Base-by-base conservation (phyloP, 2,113 vertebrate species). In the Alexandromys fortis region DNA sequence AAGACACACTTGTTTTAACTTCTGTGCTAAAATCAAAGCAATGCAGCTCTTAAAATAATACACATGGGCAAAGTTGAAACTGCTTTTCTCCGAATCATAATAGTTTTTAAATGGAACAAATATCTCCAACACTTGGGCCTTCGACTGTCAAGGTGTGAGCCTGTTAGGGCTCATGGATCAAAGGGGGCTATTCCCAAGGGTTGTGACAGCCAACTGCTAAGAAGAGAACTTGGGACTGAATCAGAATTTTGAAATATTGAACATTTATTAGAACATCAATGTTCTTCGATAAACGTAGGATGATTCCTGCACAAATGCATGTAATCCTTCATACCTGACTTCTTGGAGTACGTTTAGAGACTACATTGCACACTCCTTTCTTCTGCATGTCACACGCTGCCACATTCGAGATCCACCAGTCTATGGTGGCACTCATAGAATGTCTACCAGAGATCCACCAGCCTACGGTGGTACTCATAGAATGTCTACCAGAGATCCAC, bases 1-100 rank as follows among this genome's bases (percentile, higher is more conserved):
- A 96, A 96, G 88, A 91, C 82, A 90, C 81, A 68, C 81, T 96
- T 94, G 90, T 96, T 97, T 97, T 92, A 94, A 94, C 89, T 96
- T 96, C 68, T 89, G 26, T 96, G 68, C 67, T 83, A 11, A 97
- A 97, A 91, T 86, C 73, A 96, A 95, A 86, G 68, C 86, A 91
- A 94, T 49, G 85, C 82, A 97, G 63, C 33, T 92, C 93, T 96
- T 94, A 82, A 89, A 86, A 75, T 78, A 92, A 92, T 45, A 47
- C 35, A 90, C 30, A 92, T 86, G 85, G 12, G 45, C 77, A 86
- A 86, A 93, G 86, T 7, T 94, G 52, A 89, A 92, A 42, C 35
- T 83, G 86, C 47, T 92, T 83, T 95, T 90, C 70, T 77, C 67
- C 75, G 83, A 78, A 91, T 91, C 70, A 86, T 38, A 83, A 49